Evolutionary conservation across 2,888 invertebrate genomes (phyloP), one percentile per base, ranked within the genome.

Genomic region (Morpho deidamia): DNA sequence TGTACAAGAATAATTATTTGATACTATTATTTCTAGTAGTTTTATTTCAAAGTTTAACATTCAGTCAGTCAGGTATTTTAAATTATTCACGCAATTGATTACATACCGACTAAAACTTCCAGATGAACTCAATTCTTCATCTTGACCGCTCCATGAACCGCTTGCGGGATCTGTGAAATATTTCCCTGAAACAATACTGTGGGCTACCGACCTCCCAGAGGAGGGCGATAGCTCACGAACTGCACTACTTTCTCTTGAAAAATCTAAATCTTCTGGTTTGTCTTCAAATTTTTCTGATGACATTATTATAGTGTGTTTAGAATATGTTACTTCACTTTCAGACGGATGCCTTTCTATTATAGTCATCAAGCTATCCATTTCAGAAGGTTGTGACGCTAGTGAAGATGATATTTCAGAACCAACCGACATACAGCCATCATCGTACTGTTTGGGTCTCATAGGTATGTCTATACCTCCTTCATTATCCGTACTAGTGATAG

Each of bases 121-220:
- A 32, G 90, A 90, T 1, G 90, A 90, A 65, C 90, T 90, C 53
- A 90, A 68, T 64, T 90, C 90, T 60, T 90, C 90, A 51, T 90
- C 90, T 58, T 90, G 90, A 34, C 90, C 90, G 59, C 90, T 90
- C 90, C 90, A 90, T 0, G 90, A 90, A 10, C 90, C 90, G 70
- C 90, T 90, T 32, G 90, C 90, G 58, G 90, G 90, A 87, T 90
- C 90, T 90, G 90, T 87, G 79, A 90, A 86, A 66, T 82, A 86
- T 90, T 90, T 90, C 72, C 90, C 87, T 61, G 86, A 84, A 59
- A 82, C 78, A 61, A 86, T 74, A 59, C 89, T 88, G 59, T 90
- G 90, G 78, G 87, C 83, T 49, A 86, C 64, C 71, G 90, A 90
- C 76, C 78, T 89, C 74, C 86, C 89, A 0, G 90, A 90, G 67